A percentile compares a stretch with the other conserved stretches of the same genome.
Conservation (phyloP, 2,797 vertebrate genomes). For the Oreochromis grahami region DNA sequence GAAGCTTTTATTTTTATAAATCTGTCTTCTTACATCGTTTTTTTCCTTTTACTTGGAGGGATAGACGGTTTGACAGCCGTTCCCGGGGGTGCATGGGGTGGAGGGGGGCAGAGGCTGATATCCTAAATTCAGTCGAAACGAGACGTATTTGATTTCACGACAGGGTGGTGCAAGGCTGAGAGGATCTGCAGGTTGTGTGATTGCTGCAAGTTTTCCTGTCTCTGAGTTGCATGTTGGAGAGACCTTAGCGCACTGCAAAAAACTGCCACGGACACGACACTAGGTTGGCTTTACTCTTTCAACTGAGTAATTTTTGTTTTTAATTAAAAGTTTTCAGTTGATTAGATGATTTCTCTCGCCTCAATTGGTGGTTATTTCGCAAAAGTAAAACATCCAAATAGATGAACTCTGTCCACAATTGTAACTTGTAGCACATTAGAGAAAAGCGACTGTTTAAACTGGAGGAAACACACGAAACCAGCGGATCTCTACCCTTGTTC, state of each 20-base stretch:
- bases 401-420: not conserved
- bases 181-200: constrained; percentile 56
- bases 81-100: constrained; percentile 1
- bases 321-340: not conserved
- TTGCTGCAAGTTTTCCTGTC: constrained; percentile 45
- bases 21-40: not conserved
- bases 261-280: not conserved
- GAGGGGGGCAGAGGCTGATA: constrained; percentile 14
- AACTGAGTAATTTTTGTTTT: not conserved
- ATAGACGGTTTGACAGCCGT: not conserved
- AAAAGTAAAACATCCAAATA: not conserved
- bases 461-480: not conserved
- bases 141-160: constrained; percentile 58
- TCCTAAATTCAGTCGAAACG: constrained; percentile 51
- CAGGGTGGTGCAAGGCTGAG: constrained; percentile 58
- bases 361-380: not conserved
- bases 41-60: not conserved
- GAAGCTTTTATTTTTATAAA: constrained; percentile 47
- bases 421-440: not conserved
- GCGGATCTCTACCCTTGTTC: not conserved
- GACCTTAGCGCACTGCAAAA: constrained; percentile 12
- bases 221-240: constrained; percentile 39
- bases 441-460: not conserved
- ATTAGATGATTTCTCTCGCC: not conserved
- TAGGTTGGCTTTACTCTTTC: not conserved